These are phyloP conservation scores for Drosophila infuscata DNA, from an alignment of 2,888 invertebrate genomes.

Conservation along the genomic window DNA sequence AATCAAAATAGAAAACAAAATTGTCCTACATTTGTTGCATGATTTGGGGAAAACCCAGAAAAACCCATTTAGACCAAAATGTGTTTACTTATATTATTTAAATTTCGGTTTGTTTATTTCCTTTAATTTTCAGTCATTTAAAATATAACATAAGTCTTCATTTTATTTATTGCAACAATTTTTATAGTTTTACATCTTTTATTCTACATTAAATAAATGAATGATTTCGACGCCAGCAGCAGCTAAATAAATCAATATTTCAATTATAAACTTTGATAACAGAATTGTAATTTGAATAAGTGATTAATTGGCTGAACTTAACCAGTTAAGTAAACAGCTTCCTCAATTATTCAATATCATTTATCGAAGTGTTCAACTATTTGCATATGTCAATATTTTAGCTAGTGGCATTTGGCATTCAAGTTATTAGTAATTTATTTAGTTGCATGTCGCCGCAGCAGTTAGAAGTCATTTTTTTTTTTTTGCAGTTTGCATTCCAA, in stretches of 20 bases:
- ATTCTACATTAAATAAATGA: neutral
- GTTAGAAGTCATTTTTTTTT: conserved; percentile 18
- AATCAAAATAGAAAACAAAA: too few relatives aligned
- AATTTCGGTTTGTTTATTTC: rapidly evolving
- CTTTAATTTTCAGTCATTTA: too few relatives aligned
- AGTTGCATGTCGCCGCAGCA: conserved; percentile 10
- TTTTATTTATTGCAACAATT: too few relatives aligned
- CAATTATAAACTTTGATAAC: neutral
- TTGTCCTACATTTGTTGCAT: too few relatives aligned
- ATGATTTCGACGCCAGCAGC: neutral
- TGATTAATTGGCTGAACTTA: neutral
- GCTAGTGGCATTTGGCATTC: neutral
- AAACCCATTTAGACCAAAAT: too few relatives aligned
- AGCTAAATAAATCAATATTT: neutral
- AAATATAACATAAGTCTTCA: too few relatives aligned
- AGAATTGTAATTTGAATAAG: neutral
- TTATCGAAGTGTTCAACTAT: neutral
- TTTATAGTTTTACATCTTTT: too few relatives aligned
- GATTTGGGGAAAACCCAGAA: too few relatives aligned
- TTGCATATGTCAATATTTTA: neutral
- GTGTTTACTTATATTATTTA: too few relatives aligned
- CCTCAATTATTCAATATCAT: neutral
- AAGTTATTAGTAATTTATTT: conserved; percentile 14
- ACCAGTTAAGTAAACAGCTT: neutral
- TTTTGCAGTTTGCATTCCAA: conserved; percentile 27